These are phyloP conservation scores for Danio choprae DNA, from an alignment of 2,797 vertebrate genomes.

Conservation along the genomic window DNA sequence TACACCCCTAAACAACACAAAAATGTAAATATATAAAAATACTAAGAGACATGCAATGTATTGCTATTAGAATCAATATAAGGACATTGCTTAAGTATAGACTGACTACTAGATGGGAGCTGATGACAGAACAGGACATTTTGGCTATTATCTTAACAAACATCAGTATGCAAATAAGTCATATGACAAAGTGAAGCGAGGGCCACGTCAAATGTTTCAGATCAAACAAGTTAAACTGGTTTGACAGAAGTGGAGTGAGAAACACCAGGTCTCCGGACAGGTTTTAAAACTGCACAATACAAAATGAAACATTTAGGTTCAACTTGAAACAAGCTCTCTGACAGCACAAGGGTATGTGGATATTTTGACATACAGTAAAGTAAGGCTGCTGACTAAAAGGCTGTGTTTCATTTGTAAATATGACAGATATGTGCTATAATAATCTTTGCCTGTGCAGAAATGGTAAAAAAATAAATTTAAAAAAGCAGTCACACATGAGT, in stretches of 20 bases:
- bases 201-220: background rate
- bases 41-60: no score
- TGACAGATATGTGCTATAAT: background rate
- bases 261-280: background rate
- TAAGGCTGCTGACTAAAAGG: background rate
- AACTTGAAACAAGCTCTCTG: constrained; percentile 13
- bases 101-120: no score
- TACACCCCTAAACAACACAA: no score
- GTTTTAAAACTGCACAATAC: background rate
- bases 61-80: no score
- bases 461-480: no score
- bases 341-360: background rate
- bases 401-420: background rate
- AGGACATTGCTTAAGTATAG: no score
- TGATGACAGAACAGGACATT: background rate
- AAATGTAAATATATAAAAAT: no score
- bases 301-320: background rate
- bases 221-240: constrained; percentile 41
- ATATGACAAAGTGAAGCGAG: background rate
- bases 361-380: background rate
- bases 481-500: background rate
- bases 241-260: background rate
- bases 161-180: background rate
- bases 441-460: background rate
- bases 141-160: background rate